Base-by-base conservation (phyloP, 2,888 invertebrate species). In the Malthinus flaveolus region DNA sequence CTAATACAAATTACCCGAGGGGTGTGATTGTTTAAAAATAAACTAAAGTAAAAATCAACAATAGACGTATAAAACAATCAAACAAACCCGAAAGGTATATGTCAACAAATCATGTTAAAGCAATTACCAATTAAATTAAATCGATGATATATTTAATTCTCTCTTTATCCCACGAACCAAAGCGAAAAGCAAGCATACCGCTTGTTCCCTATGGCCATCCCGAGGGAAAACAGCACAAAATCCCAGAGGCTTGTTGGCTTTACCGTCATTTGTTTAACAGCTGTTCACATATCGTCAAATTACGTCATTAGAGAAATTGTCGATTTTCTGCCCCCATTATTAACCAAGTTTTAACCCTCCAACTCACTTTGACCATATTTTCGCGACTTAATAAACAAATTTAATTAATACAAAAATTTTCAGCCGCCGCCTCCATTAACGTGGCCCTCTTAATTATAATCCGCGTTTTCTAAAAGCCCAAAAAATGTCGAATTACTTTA, bases 271-370 rank as follows among this genome's bases (percentile, higher is more conserved):
- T 78, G 76, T 78, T 77, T 74, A 77, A 78, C 79, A 79, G 78
- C 78, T 79, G 79, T 79, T 78, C 79, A 78, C 79, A 78, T 79
- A 78, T 79, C 76, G 75, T 78, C 78, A 75, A 77, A 78, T 79
- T 78, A 75, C 78, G 75, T 78, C 77, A 78, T 78, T 77, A 78
- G 69, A 70, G 71, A 69, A 69, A 73, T 73, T 71, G 73, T 72
- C 74, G 72, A 61, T 57, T 57, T 51, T 53, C 44, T 63, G 51
- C 61, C 64, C 61, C 59, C 39, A 49, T 56, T 57, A 56, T 60
- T 57, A 55, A 52, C 33, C 32, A 34, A 56, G 50, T 49, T 53
- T 35, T 13, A 45, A 52, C 57, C 49, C 47, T 33, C 57, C 52
- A 51, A 39, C 7, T 34, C 39, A 32, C 32, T 32, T 47, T 47